Evolutionary conservation across 2,113 vertebrate genomes (phyloP).

Genomic region (Lycaon pictus): DNA sequence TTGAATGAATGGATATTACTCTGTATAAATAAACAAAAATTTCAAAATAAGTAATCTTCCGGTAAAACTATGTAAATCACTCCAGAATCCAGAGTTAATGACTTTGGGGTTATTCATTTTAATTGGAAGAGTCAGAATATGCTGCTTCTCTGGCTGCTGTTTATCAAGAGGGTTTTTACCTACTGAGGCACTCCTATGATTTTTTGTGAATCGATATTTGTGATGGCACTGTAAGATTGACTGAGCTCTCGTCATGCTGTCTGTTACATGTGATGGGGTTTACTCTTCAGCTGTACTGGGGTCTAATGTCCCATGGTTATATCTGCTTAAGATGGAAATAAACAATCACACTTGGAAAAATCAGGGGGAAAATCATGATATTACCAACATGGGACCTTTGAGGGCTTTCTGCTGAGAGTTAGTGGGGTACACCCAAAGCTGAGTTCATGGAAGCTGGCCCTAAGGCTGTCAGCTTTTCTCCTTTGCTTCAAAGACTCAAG

Average conservation of each 20-base stretch:
- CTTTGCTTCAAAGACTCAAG: neutral
- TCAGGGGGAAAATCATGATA: neutral
- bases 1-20: neutral
- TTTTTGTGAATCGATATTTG: neutral
- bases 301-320: neutral
- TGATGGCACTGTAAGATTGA: neutral
- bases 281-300: neutral
- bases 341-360: neutral
- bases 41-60: neutral
- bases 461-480: neutral
- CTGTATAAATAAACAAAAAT: slow-evolving; percentile 30
- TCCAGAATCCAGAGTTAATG: neutral
- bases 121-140: neutral
- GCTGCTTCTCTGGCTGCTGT: neutral
- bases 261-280: neutral
- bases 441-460: neutral
- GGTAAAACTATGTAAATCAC: slow-evolving; percentile 34
- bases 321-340: slow-evolving; percentile 8
- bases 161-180: neutral
- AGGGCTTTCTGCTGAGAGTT: neutral
- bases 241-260: neutral
- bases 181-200: neutral
- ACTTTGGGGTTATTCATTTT: neutral
- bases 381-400: neutral
- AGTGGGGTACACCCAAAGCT: neutral